phyloP scores from a whole-genome alignment of 1,140 invertebrate species.

The Cylas formicarius region DNA sequence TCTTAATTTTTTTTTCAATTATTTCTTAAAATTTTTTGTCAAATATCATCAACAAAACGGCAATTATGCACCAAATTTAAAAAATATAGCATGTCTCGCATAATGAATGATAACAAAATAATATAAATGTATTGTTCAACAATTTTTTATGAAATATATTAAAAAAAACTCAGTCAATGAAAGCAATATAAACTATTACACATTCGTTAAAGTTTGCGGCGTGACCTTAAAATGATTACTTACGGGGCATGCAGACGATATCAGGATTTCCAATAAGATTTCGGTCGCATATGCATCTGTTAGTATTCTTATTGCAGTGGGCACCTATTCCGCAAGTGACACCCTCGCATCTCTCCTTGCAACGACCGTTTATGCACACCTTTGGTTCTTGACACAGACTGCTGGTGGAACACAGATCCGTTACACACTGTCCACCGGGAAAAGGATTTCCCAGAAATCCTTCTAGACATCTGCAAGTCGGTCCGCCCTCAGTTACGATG shows the following conservation, averaged over 20 bases:
- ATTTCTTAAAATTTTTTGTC: too few species aligned
- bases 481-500: constrained; percentile 75
- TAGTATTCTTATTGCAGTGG: constrained; percentile 68
- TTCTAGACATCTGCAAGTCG: constrained; percentile 79
- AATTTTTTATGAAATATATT: constrained; percentile 2
- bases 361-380: constrained; percentile 74
- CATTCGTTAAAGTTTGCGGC: too few species aligned
- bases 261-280: constrained; percentile 85
- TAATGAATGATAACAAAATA: too few species aligned
- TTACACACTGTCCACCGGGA: constrained; percentile 73
- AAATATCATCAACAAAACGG: too few species aligned
- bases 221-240: too few species aligned
- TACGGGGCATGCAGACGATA: constrained; percentile 83
- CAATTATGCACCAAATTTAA: too few species aligned
- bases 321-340: constrained; percentile 77
- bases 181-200: too few species aligned
- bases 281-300: constrained; percentile 78
- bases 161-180: constrained; percentile 4
- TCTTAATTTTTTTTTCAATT: too few species aligned
- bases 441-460: constrained; percentile 85
- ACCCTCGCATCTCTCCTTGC: constrained; percentile 77
- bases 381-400: constrained; percentile 70
- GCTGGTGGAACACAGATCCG: constrained; percentile 69
- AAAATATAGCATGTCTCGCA: too few species aligned
- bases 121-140: constrained; percentile 1